Base-by-base conservation (phyloP, 2,113 vertebrate species). In the Castor canadensis region DNA sequence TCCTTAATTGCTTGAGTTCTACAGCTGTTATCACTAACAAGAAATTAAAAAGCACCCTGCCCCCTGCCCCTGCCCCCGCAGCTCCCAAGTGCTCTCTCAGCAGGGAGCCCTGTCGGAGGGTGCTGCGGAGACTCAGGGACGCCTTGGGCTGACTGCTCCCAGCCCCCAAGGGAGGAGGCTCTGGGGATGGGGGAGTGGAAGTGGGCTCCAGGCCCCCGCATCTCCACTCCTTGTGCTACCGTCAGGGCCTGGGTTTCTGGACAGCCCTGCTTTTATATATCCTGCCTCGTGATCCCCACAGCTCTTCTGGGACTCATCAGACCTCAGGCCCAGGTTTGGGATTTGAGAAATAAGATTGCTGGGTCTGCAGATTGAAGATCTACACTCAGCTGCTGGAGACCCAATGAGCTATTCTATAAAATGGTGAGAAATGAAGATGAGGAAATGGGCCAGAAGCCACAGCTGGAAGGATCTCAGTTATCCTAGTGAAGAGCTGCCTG, bases 1-100 rank as follows among this genome's bases (percentile, higher is more conserved):
- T 98, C 98, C 95, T 98, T 99, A 98, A 99, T 99, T 98, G 98
- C 97, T 98, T 97, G 94, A 97, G 94, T 97, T 98, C 98, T 98
- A 97, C 98, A 98, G 98, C 98, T 98, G 98, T 96, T 6, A 94
- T 97, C 97, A 94, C 98, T 98, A 97, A 98, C 95, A 79, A 98
- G 98, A 98, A 98, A 98, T 98, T 98, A 98, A 98, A 98, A 97
- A 98, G 97, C 96, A 98, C 95, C 95, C 98, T 98, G 98, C 98
- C 98, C 98, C 97, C 97, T 98, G 95, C 71, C 91, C 98, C 96
- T 28, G 0, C 96, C 52, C 91, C 96, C 67, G 89, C 95, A 24
- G 81, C 91, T 94, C 82, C 62, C 84, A 96, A 96, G 91, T 96
- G 96, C 95, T 96, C 94, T 88, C 97, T 98, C 97, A 97, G 96